Percentiles rank a stretch among this genome's conserved stretches.
These are phyloP conservation scores for Ditylenchus dipsaci DNA, from an alignment of 1,140 invertebrate genomes.

Conservation along the genomic window DNA sequence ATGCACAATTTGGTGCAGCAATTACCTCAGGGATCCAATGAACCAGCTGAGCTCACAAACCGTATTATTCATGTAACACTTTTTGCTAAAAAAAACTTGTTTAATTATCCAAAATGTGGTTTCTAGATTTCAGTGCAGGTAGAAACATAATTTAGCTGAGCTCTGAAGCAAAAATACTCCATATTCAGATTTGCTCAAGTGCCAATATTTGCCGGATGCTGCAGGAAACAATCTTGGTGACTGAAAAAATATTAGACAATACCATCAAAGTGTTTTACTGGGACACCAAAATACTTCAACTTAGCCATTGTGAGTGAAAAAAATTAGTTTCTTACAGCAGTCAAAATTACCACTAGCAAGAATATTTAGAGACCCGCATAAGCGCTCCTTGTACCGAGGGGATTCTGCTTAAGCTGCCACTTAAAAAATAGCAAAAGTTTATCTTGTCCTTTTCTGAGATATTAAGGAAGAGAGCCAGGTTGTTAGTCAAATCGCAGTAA, in stretches of 20 bases:
- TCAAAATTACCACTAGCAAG: no score
- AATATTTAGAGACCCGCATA: no score
- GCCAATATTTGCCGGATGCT: conserved; percentile 14
- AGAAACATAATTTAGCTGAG: not conserved
- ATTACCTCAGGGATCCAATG: not conserved
- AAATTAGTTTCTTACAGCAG: no score
- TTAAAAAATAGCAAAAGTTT: no score
- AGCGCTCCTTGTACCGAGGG: no score
- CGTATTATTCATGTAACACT: conserved; percentile 10
- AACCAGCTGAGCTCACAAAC: conserved; percentile 2
- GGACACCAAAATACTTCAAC: not conserved
- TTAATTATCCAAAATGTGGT: no score
- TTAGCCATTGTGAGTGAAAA: conserved; percentile 15
- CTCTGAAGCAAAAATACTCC: not conserved
- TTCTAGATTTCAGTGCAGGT: conserved; percentile 13
- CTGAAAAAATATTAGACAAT: conserved; percentile 11
- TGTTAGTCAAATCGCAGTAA: no score
- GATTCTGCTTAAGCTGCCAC: no score
- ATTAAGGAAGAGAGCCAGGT: no score
- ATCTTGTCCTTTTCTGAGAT: no score
- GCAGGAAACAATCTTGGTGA: not conserved
- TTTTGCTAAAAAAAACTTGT: no score
- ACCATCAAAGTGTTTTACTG: conserved; percentile 1
- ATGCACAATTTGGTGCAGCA: conserved; percentile 1
- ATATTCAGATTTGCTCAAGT: conserved; percentile 16